These are phyloP conservation scores for Tautogolabrus adspersus DNA, from an alignment of 2,113 vertebrate species.

Conservation along the genomic window DNA sequence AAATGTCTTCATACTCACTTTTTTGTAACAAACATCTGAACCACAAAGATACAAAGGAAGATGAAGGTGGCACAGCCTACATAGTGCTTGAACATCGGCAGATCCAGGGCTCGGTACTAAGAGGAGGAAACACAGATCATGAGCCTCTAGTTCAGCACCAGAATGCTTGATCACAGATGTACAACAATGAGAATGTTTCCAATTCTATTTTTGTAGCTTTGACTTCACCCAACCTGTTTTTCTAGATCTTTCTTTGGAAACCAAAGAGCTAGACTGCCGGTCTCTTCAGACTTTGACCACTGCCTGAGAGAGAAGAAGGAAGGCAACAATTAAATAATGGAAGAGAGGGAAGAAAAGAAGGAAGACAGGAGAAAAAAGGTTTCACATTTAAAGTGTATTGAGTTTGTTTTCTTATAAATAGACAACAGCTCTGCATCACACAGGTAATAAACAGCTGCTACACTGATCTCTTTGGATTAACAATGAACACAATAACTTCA, in stretches of 20 bases:
- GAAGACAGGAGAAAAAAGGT: accelerated
- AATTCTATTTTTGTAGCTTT: not conserved
- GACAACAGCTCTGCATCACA: not conserved
- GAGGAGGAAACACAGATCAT: slow-evolving; percentile 17
- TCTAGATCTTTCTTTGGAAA: slow-evolving; percentile 93
- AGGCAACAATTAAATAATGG: not conserved
- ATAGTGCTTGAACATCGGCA: slow-evolving; percentile 90
- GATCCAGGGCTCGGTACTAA: slow-evolving; percentile 92
- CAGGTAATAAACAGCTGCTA: not conserved
- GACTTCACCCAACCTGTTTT: slow-evolving; percentile 88
- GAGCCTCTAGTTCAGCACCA: not conserved
- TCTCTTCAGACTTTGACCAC: slow-evolving; percentile 92
- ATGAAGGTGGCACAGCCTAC: slow-evolving; percentile 89
- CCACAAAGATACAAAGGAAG: slow-evolving; percentile 91
- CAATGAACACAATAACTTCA: not conserved
- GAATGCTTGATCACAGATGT: slow-evolving; percentile 4
- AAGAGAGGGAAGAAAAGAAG: not conserved
- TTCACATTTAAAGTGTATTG: not conserved
- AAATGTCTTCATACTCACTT: slow-evolving; percentile 80
- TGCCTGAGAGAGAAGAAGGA: slow-evolving; percentile 79
- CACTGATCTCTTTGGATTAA: not conserved
- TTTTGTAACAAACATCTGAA: slow-evolving; percentile 89
- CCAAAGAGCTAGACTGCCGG: slow-evolving; percentile 86
- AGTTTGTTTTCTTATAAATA: not conserved
- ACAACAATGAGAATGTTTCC: not conserved